A percentile compares a stretch with the other conserved stretches of the same genome.
These are phyloP conservation scores for Erebia ligea DNA, from an alignment of 2,888 invertebrate species.

Conservation along the genomic window DNA sequence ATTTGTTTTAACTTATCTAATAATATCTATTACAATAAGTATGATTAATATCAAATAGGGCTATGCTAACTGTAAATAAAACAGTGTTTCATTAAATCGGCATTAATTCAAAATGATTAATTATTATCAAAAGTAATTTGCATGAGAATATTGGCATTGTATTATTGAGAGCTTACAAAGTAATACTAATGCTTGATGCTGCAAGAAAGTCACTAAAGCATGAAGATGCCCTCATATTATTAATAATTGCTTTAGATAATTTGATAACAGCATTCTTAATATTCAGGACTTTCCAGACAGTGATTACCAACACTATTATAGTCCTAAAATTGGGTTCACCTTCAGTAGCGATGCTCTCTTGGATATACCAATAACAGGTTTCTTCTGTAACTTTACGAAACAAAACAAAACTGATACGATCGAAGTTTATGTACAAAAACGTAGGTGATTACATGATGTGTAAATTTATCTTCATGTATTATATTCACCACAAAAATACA, in stretches of 20 bases:
- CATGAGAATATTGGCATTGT: conserved; percentile 41
- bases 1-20: conserved; percentile 22
- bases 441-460: conserved; percentile 74
- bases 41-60: conserved; percentile 29
- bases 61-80: conserved; percentile 28
- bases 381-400: conserved; percentile 62
- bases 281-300: conserved; percentile 70
- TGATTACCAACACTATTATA: conserved; percentile 64
- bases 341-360: conserved; percentile 58
- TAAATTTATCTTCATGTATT: conserved; percentile 54
- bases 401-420: conserved; percentile 51
- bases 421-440: conserved; percentile 63
- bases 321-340: conserved; percentile 74
- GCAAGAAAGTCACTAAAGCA: conserved; percentile 58
- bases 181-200: conserved; percentile 67
- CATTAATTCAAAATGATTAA: background rate
- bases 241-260: conserved; percentile 49
- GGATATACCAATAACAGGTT: conserved; percentile 50
- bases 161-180: conserved; percentile 49
- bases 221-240: conserved; percentile 45
- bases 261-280: conserved; percentile 66
- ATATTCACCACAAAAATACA: conserved; percentile 53
- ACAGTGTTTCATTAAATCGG: background rate
- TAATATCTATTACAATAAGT: conserved; percentile 26
- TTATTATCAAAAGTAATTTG: conserved; percentile 15